Base-by-base conservation (phyloP, 2,888 invertebrate species). In the Cataglyphis altisquamis region DNA sequence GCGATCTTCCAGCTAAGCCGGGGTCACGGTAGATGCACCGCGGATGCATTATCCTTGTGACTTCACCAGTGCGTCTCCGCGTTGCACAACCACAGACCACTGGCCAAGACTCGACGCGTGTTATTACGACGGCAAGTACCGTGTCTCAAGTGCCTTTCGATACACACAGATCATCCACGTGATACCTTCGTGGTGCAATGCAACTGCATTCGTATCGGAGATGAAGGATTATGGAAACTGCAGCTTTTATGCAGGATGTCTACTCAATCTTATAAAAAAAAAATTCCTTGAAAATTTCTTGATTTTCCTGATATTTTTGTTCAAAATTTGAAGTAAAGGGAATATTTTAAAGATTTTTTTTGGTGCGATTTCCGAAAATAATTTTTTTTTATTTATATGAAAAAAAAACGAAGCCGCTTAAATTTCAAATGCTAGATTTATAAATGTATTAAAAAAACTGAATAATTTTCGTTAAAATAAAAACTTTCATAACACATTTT, bases 21-120 rank as follows among this genome's bases (percentile, higher is more conserved):
- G 91, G 91, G 91, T 92, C 91, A 92, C 91, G 91, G 90, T 90
- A 89, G 91, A 89, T 91, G 92, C 89, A 89, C 85, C 87, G 85
- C 70, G 84, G 88, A 85, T 85, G 88, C 84, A 88, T 87, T 88
- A 81, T 73, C 64, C 67, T 29, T 52, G 67, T 60, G 78, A 78
- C 70, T 78, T 32, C 78, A 60, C 45, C 78, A 29, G 41, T 78
- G 70, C 78, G 70, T 70, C 77, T 78, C 57, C 41, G 32, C 57
- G 48, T 80, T 80, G 57, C 78, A 80, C 72, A 80, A 80, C 60
- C 48, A n/a, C 45, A 15, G 64, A 25, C 36, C 52, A 52, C 25
- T n/a, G 18, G 60, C 25, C n/a, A 32, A 60, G 60, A 68, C 32
- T 68, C 41, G 60, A 62, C 18, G 32, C 60, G 70, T 32, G 57